Evolutionary conservation across 2,113 vertebrate species (phyloP).

Genomic region (Danionella cerebrum): DNA sequence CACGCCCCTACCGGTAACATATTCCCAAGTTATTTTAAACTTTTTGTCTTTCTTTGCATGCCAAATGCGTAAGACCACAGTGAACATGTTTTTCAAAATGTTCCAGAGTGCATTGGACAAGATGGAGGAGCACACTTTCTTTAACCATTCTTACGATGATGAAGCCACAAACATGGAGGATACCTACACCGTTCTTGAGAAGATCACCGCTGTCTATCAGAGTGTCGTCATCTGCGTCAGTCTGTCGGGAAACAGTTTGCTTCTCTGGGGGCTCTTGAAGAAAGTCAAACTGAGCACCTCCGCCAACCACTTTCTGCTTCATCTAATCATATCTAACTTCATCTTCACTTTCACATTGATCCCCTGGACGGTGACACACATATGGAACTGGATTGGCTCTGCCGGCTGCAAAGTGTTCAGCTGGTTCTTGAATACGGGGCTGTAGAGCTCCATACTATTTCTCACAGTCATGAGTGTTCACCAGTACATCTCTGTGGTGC

Average conservation of each 20-base stretch:
- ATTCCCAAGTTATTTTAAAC: no score
- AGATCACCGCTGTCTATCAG: not conserved
- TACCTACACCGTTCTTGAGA: not conserved
- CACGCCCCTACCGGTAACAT: no score
- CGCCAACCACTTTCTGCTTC: conserved; percentile 57
- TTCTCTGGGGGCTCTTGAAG: conserved; percentile 37
- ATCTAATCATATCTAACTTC: conserved; percentile 60
- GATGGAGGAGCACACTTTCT: no score
- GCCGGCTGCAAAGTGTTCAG: conserved; percentile 51
- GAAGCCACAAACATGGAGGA: conserved; percentile 9
- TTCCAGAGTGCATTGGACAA: no score
- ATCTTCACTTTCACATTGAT: conserved; percentile 51
- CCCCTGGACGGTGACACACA: conserved; percentile 39
- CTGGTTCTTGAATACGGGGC: conserved; percentile 46
- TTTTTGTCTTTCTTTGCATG: no score
- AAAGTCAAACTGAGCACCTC: conserved; percentile 47
- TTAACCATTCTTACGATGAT: no score
- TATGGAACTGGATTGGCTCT: conserved; percentile 39
- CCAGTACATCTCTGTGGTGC: conserved; percentile 60
- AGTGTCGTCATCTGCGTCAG: conserved; percentile 40
- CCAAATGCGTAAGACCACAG: no score
- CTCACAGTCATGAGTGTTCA: conserved; percentile 58
- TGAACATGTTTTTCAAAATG: no score
- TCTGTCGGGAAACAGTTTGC: conserved; percentile 32
- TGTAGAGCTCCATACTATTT: conserved; percentile 61